Conservation (phyloP, 1,140 invertebrate species). For the Drosophila yakuba region DNA sequence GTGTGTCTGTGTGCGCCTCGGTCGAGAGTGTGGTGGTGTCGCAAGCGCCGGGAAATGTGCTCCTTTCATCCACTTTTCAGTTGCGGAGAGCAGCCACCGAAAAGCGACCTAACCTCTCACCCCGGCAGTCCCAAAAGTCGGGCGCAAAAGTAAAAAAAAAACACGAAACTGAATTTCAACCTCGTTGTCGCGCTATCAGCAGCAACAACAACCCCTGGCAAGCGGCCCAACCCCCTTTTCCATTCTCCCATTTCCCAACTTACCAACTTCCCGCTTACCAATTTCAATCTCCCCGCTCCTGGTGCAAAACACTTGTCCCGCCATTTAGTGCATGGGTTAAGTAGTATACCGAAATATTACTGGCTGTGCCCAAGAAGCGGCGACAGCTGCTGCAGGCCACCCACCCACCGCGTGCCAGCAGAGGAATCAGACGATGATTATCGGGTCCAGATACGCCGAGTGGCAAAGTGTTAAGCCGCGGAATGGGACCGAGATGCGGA, state of each 20-base stretch:
- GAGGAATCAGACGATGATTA: constrained; percentile 18
- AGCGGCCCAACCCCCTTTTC: constrained; percentile 23
- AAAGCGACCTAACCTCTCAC: constrained; percentile 9
- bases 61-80: constrained; percentile 82
- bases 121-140: constrained; percentile 2
- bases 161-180: constrained; percentile 41
- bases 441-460: constrained; percentile 39
- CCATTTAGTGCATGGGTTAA: constrained; percentile 80
- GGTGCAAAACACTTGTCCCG: constrained; percentile 75
- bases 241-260: constrained; percentile 3
- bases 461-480: constrained; percentile 52
- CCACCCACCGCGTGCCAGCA: constrained; percentile 5
- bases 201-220: constrained; percentile 31
- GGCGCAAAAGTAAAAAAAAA: constrained; percentile 26
- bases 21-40: constrained; percentile 28
- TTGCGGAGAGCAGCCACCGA: constrained; percentile 64
- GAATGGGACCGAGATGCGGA: constrained; percentile 13
- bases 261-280: background rate
- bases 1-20: constrained; percentile 29
- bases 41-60: constrained; percentile 67
- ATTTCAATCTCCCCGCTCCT: background rate
- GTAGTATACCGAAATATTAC: constrained; percentile 78
- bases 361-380: constrained; percentile 48
- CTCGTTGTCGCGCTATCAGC: constrained; percentile 63
- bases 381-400: constrained; percentile 62